phyloP scores from a whole-genome alignment of 2,113 vertebrate genomes.

The Carassius auratus region DNA sequence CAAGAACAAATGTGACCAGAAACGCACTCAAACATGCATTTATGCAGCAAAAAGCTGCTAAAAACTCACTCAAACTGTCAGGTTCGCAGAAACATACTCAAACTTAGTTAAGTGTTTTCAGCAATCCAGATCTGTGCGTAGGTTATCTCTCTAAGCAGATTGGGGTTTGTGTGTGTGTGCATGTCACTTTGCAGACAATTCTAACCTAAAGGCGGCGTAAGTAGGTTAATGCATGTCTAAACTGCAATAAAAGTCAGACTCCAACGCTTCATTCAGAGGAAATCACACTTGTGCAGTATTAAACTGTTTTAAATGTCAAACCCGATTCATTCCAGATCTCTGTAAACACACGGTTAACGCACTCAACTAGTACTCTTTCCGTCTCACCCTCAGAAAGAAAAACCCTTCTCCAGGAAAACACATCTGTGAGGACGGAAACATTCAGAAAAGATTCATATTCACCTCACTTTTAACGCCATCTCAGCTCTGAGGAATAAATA shows the following conservation, averaged over 20 bases:
- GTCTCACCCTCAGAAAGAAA: constrained; percentile 43
- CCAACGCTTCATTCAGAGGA: background rate
- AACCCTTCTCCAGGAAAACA: constrained; percentile 39
- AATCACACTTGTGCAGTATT: constrained; percentile 21
- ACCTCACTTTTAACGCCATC: too few relatives aligned
- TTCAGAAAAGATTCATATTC: background rate
- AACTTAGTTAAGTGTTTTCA: too few relatives aligned
- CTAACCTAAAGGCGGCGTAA: background rate
- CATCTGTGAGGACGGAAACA: constrained; percentile 30
- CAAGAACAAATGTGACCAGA: background rate
- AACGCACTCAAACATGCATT: constrained; percentile 19
- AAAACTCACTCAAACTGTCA: background rate
- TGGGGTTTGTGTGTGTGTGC: background rate
- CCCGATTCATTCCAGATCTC: background rate
- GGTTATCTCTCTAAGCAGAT: background rate
- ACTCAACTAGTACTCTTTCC: background rate
- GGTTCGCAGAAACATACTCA: background rate
- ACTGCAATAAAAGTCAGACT: background rate
- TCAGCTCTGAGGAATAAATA: too few relatives aligned
- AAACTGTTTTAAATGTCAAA: background rate
- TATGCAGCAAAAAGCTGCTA: background rate
- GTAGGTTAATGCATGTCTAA: constrained; percentile 5
- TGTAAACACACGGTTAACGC: background rate
- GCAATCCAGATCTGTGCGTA: background rate
- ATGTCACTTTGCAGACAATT: background rate